These are phyloP conservation scores for Scytalopus superciliaris DNA, from an alignment of 2,113 vertebrate genomes.

Conservation along the genomic window DNA sequence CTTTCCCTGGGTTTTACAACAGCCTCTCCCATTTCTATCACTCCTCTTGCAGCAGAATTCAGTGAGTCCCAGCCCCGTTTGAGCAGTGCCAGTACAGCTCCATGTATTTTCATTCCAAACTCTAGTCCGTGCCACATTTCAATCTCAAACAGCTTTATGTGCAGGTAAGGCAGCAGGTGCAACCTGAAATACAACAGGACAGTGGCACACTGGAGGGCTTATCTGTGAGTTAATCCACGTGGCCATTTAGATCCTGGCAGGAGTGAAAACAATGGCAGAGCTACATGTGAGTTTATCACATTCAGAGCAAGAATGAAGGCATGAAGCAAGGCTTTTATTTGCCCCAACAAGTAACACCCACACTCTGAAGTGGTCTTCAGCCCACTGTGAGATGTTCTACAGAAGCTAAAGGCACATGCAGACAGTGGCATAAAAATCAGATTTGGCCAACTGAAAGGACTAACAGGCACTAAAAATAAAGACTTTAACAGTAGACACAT, in stretches of 20 bases:
- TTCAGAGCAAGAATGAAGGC: background rate
- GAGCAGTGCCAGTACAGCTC: background rate
- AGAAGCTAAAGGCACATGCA: background rate
- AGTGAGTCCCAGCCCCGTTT: background rate
- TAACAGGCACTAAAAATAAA: background rate
- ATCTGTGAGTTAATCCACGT: background rate
- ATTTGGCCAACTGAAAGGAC: background rate
- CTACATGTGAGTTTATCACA: background rate
- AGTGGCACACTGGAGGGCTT: background rate
- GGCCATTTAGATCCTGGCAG: background rate
- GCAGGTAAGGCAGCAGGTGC: background rate
- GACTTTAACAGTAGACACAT: background rate
- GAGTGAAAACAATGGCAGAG: background rate
- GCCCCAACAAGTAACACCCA: background rate
- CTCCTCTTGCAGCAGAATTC: background rate
- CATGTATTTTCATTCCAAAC: background rate
- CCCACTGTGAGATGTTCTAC: background rate
- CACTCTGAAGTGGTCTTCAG: rapidly evolving
- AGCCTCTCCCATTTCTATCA: background rate
- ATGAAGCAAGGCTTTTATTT: background rate
- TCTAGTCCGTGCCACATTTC: background rate
- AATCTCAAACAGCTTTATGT: background rate
- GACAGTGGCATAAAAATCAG: background rate
- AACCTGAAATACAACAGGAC: background rate
- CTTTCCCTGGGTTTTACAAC: background rate